Evolutionary conservation across 2,113 vertebrate genomes (phyloP), one percentile per base, ranked within the genome.

Genomic region (Mesoclemmys tuberculata): DNA sequence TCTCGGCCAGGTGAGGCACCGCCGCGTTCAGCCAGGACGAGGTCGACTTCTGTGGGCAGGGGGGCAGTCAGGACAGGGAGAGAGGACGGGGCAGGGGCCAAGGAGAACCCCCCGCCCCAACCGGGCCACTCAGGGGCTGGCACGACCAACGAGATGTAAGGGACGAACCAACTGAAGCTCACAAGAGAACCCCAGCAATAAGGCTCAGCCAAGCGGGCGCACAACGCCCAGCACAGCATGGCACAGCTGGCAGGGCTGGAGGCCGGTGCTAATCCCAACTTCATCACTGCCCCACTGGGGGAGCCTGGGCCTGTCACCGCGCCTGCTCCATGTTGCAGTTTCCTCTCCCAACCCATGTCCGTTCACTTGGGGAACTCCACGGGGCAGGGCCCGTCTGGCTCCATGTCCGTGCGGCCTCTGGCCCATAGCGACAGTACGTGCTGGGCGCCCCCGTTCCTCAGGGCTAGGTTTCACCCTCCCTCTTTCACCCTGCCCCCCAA

Each of bases 1-100:
- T 98, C 97, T 99, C 99, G 0, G 99, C 98, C 96, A 99, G 90
- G 92, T 98, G 98, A 0, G 99, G 97, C 89, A 99, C 98, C 41
- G 98, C 98, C 2, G 98, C 95, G 82, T 99, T 98, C 93, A 99
- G 91, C 99, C 99, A 99, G 10, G 98, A 97, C 9, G 98, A 98
- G 2, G 98, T 95, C 31, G 99, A 99, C 82, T 99, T 98, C 99
- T 99, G 93, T 27, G 1, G 10, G 31, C 13, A 89, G 68, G 48
- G 74, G 68, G 38, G 52, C 84, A 51, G 77, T 79, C 49, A 38
- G 41, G 21, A 51, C 78, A 78, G 26, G 55, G 61, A 38, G 41
- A 75, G 80, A 26, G 46, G 84, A 61, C 10, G 48, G 56, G 84
- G 16, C 61, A 27, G 18, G 14, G 49, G 82, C 51, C 41, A 78